Evolutionary conservation across 2,113 vertebrate genomes (phyloP).

Genomic region (Orthonyx spaldingii): DNA sequence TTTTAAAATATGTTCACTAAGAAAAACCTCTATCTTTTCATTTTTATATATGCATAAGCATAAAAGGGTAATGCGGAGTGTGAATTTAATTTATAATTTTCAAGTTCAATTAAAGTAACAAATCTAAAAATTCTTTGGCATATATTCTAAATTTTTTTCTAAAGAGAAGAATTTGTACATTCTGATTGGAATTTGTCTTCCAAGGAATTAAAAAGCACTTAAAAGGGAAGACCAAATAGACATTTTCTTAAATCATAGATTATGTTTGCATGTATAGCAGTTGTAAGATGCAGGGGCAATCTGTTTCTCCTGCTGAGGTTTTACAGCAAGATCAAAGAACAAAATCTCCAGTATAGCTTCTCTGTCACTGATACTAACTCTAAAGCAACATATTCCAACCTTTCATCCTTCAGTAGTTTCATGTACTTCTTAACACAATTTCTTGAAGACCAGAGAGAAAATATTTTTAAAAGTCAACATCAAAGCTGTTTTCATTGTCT

Average conservation of each 20-base stretch:
- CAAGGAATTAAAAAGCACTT: not conserved
- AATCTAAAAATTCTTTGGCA: not conserved
- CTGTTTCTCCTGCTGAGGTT: not conserved
- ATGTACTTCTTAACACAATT: not conserved
- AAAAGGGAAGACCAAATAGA: not conserved
- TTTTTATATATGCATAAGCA: not conserved
- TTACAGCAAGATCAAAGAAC: constrained; percentile 27
- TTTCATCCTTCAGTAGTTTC: constrained; percentile 2
- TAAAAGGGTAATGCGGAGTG: not conserved
- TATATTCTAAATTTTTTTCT: not conserved
- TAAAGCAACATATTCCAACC: not conserved
- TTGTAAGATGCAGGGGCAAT: not conserved
- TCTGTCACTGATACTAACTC: not conserved
- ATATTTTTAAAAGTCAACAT: not conserved
- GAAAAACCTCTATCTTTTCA: not conserved
- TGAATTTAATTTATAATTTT: not conserved
- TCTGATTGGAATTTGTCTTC: not conserved
- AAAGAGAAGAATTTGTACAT: not conserved
- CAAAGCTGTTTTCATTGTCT: not conserved
- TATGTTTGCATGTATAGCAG: not conserved
- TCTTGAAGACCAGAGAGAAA: not conserved
- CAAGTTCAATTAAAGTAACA: not conserved
- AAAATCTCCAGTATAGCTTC: not conserved
- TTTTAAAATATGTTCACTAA: not conserved
- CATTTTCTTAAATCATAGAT: not conserved